Evolutionary conservation across 2,113 vertebrate genomes (phyloP).

Genomic region (Geococcyx californianus): DNA sequence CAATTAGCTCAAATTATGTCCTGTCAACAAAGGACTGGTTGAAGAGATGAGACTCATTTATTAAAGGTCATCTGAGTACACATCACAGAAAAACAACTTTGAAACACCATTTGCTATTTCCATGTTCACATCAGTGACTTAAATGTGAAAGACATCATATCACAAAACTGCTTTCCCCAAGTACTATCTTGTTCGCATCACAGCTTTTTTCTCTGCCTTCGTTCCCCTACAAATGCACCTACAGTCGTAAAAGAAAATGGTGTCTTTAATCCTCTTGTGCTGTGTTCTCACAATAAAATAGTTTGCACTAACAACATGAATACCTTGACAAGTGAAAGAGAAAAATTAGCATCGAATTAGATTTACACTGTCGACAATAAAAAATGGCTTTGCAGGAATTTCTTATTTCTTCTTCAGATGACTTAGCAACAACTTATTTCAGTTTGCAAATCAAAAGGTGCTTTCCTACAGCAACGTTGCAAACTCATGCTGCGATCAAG

Average conservation of each 20-base stretch:
- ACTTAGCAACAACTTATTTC: background rate
- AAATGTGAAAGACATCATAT: background rate
- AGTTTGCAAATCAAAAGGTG: background rate
- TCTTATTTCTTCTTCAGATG: background rate
- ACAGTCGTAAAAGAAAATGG: background rate
- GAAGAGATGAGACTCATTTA: background rate
- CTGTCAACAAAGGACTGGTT: background rate
- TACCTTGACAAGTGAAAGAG: background rate
- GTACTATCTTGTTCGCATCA: background rate
- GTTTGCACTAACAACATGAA: background rate
- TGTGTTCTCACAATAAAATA: background rate
- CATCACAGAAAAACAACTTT: background rate
- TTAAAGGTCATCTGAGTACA: background rate
- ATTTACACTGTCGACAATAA: background rate
- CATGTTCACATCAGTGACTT: background rate
- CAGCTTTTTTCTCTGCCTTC: background rate
- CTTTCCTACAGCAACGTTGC: background rate
- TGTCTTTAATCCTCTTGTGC: background rate
- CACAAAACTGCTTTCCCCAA: background rate
- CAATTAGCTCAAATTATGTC: constrained; percentile 4
- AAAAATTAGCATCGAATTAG: background rate
- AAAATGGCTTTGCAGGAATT: background rate
- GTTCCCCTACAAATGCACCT: background rate
- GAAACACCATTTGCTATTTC: background rate
- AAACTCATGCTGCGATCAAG: background rate